phyloP scores from a whole-genome alignment of 2,888 invertebrate species.

The Thera britannica region DNA sequence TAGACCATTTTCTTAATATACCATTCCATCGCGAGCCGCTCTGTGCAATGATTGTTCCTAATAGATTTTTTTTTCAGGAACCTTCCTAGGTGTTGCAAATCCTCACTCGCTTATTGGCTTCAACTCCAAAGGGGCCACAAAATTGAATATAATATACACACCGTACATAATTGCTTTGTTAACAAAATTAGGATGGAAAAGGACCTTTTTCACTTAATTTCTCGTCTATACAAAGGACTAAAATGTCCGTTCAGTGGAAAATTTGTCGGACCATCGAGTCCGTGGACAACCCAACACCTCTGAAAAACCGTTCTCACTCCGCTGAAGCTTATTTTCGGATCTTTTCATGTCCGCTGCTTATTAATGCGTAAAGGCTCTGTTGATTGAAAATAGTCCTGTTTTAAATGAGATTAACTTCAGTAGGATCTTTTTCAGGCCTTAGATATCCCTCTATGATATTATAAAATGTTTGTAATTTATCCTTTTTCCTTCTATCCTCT shows the following conservation, averaged over 20 bases:
- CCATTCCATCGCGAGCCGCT: too few species aligned
- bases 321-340: slow-evolving; percentile 79
- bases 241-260: slow-evolving; percentile 82
- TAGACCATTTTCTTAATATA: too few species aligned
- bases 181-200: slow-evolving; percentile 52
- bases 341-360: slow-evolving; percentile 79
- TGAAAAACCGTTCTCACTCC: slow-evolving; percentile 80
- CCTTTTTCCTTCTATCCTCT: too few species aligned
- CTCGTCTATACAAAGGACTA: slow-evolving; percentile 79
- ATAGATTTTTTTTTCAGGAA: background rate
- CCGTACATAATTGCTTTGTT: slow-evolving; percentile 64
- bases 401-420: slow-evolving; percentile 19
- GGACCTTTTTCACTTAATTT: slow-evolving; percentile 77
- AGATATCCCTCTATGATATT: too few species aligned
- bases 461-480: too few species aligned
- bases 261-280: slow-evolving; percentile 81
- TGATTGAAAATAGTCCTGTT: slow-evolving; percentile 31
- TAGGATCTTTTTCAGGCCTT: background rate
- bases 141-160: slow-evolving; percentile 55
- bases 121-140: slow-evolving; percentile 34
- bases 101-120: slow-evolving; percentile 6
- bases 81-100: background rate
- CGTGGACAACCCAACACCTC: slow-evolving; percentile 81
- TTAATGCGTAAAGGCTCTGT: slow-evolving; percentile 68
- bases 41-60: too few species aligned